Percentiles rank a stretch among this genome's conserved stretches.
These are phyloP conservation scores for Temnopleurus reevesii DNA, from an alignment of 53 echinoderm and acorn worm species.

Conservation along the genomic window DNA sequence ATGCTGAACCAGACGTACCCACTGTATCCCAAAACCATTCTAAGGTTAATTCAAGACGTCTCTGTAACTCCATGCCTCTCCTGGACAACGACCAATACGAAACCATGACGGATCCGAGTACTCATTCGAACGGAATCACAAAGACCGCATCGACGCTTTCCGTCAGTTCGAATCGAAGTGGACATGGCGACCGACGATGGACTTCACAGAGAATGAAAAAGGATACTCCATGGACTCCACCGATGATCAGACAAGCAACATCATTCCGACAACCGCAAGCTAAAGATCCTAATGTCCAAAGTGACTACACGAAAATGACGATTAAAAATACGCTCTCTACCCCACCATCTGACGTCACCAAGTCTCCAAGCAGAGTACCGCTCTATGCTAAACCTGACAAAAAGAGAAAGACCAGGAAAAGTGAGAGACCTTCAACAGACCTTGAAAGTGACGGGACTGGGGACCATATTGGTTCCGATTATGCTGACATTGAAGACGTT, in stretches of 20 bases:
- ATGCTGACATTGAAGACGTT: conserved; percentile 30
- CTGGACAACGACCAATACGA: conserved; percentile 38
- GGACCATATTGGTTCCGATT: background rate
- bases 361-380: background rate
- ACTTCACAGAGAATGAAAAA: conserved; percentile 28
- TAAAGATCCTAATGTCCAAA: background rate
- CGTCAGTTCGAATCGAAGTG: background rate
- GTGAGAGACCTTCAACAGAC: background rate
- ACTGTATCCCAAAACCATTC: background rate
- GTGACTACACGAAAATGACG: conserved; percentile 38
- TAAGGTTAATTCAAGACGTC: background rate
- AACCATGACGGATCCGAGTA: background rate
- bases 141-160: conserved; percentile 34
- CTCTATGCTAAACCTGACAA: conserved; percentile 40
- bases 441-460: background rate
- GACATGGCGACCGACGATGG: background rate
- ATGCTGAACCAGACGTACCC: conserved; percentile 24
- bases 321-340: background rate
- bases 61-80: conserved; percentile 26
- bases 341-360: background rate
- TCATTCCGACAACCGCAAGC: conserved; percentile 8
- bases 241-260: background rate
- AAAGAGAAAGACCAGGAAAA: background rate
- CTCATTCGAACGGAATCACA: background rate
- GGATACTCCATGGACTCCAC: conserved; percentile 19